Evolutionary conservation across 2,888 invertebrate species (phyloP).

Genomic region (Scaptomyza reducta): DNA sequence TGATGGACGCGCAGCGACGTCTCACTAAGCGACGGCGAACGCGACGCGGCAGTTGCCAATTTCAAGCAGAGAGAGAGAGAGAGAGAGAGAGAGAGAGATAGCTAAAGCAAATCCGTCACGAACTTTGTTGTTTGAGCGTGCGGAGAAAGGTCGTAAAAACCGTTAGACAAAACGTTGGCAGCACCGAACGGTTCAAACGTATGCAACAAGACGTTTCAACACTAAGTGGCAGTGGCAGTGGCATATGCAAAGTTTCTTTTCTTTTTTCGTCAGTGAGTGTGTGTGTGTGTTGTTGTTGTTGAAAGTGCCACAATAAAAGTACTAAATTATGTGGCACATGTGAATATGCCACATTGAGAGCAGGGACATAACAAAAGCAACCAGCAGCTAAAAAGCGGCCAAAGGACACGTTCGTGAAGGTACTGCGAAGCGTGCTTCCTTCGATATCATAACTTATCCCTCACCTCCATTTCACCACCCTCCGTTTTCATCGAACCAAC

Average conservation of each 20-base stretch:
- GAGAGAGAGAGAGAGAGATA: too few relatives aligned
- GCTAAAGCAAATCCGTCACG: slow-evolving; percentile 6
- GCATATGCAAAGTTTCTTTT: slow-evolving; percentile 8
- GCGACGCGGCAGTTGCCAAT: slow-evolving; percentile 45
- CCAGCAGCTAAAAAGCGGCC: not conserved
- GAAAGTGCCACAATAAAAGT: slow-evolving; percentile 29
- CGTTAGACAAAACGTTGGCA: slow-evolving; percentile 10
- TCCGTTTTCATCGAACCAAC: not conserved
- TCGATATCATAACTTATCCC: not conserved
- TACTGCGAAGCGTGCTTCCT: slow-evolving; percentile 16
- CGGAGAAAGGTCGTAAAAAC: slow-evolving; percentile 29
- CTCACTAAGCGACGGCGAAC: slow-evolving; percentile 55
- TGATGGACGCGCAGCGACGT: slow-evolving; percentile 24
- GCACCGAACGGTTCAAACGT: slow-evolving; percentile 21
- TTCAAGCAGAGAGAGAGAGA: not conserved
- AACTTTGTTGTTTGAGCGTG: slow-evolving; percentile 6
- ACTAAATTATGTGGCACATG: slow-evolving; percentile 41
- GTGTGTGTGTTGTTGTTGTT: slow-evolving; percentile 24
- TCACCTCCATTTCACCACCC: not conserved
- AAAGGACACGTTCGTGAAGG: slow-evolving; percentile 25
- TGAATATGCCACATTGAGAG: slow-evolving; percentile 25
- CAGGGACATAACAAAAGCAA: not conserved
- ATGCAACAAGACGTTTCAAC: slow-evolving; percentile 18
- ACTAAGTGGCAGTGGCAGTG: slow-evolving; percentile 7
- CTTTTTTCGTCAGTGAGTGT: slow-evolving; percentile 2